Percentiles rank a stretch among this genome's conserved stretches.
These are phyloP conservation scores for Rhabdophis nuchalis DNA, from an alignment of 2,797 vertebrate genomes.

Conservation along the genomic window DNA sequence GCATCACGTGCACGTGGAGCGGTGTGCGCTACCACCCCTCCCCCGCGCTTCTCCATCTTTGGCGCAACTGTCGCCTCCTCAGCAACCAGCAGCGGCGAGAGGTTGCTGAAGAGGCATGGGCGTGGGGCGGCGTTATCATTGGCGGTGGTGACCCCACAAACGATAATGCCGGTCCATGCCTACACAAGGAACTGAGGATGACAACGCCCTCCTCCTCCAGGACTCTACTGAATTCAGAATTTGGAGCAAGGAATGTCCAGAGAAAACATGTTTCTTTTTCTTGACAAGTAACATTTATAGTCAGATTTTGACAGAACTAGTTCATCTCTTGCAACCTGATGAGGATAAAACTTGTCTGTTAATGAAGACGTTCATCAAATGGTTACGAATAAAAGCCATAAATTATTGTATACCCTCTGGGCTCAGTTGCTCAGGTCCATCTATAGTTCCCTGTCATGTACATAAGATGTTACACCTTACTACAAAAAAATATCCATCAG, in stretches of 20 bases:
- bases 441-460: neutral
- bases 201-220: too few species aligned
- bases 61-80: too few species aligned
- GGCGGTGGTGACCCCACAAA: too few species aligned
- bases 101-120: too few species aligned
- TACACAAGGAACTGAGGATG: too few species aligned
- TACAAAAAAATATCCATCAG: neutral
- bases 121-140: too few species aligned
- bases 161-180: too few species aligned
- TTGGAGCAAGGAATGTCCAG: neutral
- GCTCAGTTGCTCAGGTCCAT: neutral
- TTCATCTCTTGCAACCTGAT: neutral
- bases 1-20: too few species aligned
- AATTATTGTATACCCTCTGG: neutral
- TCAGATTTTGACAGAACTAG: neutral
- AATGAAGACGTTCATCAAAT: neutral
- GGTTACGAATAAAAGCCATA: neutral
- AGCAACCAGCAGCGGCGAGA: too few species aligned
- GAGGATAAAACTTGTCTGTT: neutral
- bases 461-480: neutral
- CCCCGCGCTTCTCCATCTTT: too few species aligned
- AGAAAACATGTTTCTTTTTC: neutral
- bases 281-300: neutral
- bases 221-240: neutral
- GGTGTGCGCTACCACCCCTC: too few species aligned